A percentile compares a stretch with the other conserved stretches of the same genome.
Evolutionary conservation across 2,797 vertebrate genomes (phyloP).

Genomic region (Anolis apletophallus): DNA sequence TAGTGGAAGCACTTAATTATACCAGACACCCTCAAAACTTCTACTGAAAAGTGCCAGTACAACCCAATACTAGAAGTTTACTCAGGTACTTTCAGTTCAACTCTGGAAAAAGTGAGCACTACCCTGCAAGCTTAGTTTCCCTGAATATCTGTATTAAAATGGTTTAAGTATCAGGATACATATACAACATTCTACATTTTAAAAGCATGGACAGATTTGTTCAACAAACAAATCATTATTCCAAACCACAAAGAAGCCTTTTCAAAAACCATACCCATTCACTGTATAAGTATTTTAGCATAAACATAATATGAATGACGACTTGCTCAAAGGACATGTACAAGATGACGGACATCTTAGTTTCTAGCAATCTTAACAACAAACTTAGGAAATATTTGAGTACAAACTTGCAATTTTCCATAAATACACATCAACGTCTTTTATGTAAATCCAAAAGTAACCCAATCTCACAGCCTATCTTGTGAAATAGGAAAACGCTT

Average conservation of each 20-base stretch:
- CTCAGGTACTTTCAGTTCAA: neutral
- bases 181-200: neutral
- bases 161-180: neutral
- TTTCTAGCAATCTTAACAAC: neutral
- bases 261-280: neutral
- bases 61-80: neutral
- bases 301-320: neutral
- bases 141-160: neutral
- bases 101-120: neutral
- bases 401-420: neutral
- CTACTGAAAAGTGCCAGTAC: neutral
- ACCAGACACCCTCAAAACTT: neutral
- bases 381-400: neutral
- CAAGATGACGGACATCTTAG: neutral
- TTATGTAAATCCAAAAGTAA: slow-evolving; percentile 51
- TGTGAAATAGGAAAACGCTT: slow-evolving; percentile 42
- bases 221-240: neutral
- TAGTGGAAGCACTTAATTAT: neutral
- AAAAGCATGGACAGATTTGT: neutral
- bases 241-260: neutral
- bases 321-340: neutral
- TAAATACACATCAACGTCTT: slow-evolving; percentile 26
- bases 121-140: neutral
- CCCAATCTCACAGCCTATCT: slow-evolving; percentile 19
- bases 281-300: neutral